Base-by-base conservation (phyloP, 2,113 vertebrate genomes). In the Psettodes erumei region DNA sequence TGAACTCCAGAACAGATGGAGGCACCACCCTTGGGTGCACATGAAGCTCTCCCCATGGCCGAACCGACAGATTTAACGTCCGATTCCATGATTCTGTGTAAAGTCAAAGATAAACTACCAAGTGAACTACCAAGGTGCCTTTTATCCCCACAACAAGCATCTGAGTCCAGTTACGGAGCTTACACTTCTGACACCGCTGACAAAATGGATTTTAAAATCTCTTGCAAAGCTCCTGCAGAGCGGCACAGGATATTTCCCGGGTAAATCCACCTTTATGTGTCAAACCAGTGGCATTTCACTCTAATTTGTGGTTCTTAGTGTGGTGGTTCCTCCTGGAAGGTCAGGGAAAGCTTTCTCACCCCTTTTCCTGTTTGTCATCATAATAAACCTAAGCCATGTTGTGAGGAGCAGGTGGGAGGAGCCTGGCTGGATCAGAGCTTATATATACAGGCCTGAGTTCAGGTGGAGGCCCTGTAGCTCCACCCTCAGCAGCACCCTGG, bases 151-250 rank as follows among this genome's bases (percentile, higher is more conserved):
- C 21, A 11, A 9, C 12, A 47, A 47, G 8, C 21, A 21, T 25
- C 23, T 8, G 1, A 28, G 16, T 51, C 23, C 48, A 51, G 15
- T 53, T 53, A 53, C 50, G 23, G 15, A 53, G 50, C 50, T 28
- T 53, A 8, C 13, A 15, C 47, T 6, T 2, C 23, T 53, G 5
- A 8, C 25, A 28, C 23, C 27, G 23, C 23, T 21, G 45, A 47
- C 19, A 21, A 21, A 21, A 21, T n/a, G 21, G 45, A 11, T 47
- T 21, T 47, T 23, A 10, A 47, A 47, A 21, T 47, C 43, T 13
- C 15, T 42, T 13, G n/a, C 9, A 33, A 33, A 63, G 58, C 35
- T 59, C n/a, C 33, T 63, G 28, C n/a, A 71, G 55, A 48, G 16
- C 3, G 32, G 38, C 43, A 40, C 18, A 27, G 10, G 10, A 11